Conservation (phyloP, 2,888 invertebrate species). For the Quadroppia sp. region DNA sequence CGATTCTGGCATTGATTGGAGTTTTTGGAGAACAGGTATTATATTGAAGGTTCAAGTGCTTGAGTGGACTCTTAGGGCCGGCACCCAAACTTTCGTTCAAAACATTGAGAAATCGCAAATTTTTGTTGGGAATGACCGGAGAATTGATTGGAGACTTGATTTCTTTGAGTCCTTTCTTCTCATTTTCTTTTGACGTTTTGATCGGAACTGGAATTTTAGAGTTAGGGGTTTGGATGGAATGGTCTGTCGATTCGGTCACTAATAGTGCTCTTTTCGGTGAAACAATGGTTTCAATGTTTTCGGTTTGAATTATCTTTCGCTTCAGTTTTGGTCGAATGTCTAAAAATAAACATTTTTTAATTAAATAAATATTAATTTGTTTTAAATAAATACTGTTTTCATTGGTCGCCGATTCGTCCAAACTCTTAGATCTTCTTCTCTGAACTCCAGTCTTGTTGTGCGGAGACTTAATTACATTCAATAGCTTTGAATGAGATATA, state of each 20-base stretch:
- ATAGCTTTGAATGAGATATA: no score
- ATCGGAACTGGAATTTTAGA: background rate
- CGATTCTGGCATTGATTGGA: constrained; percentile 18
- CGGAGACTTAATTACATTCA: background rate
- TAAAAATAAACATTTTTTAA: background rate
- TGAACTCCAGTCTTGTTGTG: background rate
- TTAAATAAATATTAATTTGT: background rate
- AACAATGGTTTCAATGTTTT: background rate
- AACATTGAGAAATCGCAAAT: background rate
- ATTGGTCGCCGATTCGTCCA: background rate
- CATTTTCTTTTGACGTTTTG: background rate
- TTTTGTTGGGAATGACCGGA: background rate
- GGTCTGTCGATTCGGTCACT: background rate
- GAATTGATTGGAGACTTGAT: constrained; percentile 20
- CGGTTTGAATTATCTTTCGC: background rate
- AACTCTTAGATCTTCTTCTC: background rate
- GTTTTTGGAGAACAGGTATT: constrained; percentile 28
- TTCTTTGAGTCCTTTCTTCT: background rate
- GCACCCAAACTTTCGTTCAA: background rate
- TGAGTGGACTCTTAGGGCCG: background rate
- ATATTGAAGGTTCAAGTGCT: background rate
- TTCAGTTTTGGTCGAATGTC: background rate
- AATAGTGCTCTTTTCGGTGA: background rate
- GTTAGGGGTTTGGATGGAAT: background rate
- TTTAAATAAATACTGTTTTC: background rate